phyloP scores from a whole-genome alignment of 2,888 invertebrate genomes.

The Melolontha melolontha region DNA sequence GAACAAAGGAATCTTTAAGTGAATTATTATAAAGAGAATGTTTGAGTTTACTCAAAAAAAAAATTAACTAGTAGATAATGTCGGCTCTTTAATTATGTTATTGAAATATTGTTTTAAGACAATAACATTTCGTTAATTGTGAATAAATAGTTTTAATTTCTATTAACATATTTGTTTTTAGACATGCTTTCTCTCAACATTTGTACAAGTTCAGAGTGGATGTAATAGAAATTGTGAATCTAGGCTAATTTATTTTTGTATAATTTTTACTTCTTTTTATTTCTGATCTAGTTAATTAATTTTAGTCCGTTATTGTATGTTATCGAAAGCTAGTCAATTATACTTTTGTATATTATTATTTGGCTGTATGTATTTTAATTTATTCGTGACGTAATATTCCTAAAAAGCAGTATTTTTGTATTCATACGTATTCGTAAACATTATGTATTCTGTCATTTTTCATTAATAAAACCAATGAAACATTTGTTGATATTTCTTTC shows the following conservation, averaged over 20 bases:
- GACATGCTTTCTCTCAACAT: too few species aligned
- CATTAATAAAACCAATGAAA: neutral
- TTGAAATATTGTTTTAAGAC: too few species aligned
- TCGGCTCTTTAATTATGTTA: too few species aligned
- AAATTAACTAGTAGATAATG: too few species aligned
- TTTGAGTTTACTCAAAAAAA: too few species aligned
- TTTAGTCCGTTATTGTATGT: conserved; percentile 18
- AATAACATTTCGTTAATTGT: too few species aligned
- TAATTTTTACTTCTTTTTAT: conserved; percentile 9
- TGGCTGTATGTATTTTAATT: conserved; percentile 17
- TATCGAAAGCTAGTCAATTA: conserved; percentile 32
- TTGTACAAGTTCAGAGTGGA: too few species aligned
- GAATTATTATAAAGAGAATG: too few species aligned
- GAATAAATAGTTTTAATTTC: too few species aligned
- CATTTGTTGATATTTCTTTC: conserved; percentile 8
- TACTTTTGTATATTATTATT: conserved; percentile 23
- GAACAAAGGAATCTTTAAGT: too few species aligned
- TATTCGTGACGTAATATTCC: conserved; percentile 3
- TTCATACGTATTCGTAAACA: conserved; percentile 9
- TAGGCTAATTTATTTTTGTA: neutral
- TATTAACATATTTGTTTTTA: too few species aligned
- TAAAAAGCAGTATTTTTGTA: conserved; percentile 31
- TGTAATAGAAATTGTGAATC: too few species aligned
- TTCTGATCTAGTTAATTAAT: conserved; percentile 12
- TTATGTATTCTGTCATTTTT: conserved; percentile 8